Percentiles rank a stretch among this genome's conserved stretches.
These are phyloP conservation scores for Luehdorfia chinensis DNA, from an alignment of 1,140 invertebrate species.

Conservation along the genomic window DNA sequence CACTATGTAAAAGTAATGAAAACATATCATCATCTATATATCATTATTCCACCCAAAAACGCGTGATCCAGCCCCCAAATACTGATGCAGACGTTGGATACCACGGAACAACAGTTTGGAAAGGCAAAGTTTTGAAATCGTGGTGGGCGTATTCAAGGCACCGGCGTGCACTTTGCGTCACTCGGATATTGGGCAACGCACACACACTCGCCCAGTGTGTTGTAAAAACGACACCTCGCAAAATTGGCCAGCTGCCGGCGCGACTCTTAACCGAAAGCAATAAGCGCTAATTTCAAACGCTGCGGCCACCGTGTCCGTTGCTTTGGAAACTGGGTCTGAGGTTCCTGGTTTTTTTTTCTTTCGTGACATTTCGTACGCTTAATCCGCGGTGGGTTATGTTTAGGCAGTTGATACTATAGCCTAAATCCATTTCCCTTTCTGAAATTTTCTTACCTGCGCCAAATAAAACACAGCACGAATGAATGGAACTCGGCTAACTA, in stretches of 20 bases:
- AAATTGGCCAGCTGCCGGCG: neutral
- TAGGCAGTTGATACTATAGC: no score
- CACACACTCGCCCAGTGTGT: constrained; percentile 5
- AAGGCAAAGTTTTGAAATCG: constrained; percentile 5
- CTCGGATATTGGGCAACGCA: constrained; percentile 34
- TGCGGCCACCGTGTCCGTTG: neutral
- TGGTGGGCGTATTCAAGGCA: constrained; percentile 9
- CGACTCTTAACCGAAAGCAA: neutral
- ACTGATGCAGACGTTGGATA: neutral
- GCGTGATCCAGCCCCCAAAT: no score
- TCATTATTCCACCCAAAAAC: no score
- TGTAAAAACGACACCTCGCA: constrained; percentile 10
- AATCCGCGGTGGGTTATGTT: neutral
- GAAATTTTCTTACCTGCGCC: no score
- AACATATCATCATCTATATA: no score
- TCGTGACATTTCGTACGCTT: constrained; percentile 2
- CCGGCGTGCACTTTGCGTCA: constrained; percentile 27
- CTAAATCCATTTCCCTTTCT: no score
- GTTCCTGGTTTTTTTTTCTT: constrained; percentile 6
- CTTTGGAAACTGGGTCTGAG: constrained; percentile 2
- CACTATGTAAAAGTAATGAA: no score
- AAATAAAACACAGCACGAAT: constrained; percentile 10
- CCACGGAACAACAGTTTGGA: neutral
- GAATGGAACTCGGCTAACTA: constrained; percentile 25
- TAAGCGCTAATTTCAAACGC: neutral